Evolutionary conservation across 2,888 invertebrate species (phyloP).

Genomic region (Abrostola tripartita): DNA sequence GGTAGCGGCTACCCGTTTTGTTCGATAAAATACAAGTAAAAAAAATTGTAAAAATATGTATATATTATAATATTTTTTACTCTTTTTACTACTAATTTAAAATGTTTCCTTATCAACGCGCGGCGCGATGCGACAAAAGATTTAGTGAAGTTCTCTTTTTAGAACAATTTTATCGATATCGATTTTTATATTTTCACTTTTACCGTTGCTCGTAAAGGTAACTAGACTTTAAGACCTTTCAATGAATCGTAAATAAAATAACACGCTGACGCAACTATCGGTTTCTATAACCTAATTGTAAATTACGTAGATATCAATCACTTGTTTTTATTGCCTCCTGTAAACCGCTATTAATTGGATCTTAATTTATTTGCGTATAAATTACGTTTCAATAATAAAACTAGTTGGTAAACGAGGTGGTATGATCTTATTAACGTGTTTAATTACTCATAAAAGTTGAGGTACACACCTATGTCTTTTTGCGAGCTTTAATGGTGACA

Average conservation of each 20-base stretch:
- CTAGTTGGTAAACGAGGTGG: not conserved
- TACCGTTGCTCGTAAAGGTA: not conserved
- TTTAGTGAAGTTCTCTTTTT: conserved; percentile 65
- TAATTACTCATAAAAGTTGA: conserved; percentile 11
- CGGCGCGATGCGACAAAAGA: conserved; percentile 84
- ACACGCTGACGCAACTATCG: conserved; percentile 7
- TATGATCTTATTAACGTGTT: conserved; percentile 16
- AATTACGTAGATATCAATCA: conserved; percentile 39
- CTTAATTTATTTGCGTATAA: conserved; percentile 27
- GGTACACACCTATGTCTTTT: conserved; percentile 14
- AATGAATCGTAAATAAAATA: not conserved
- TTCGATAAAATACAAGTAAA: conserved; percentile 87
- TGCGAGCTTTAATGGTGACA: conserved; percentile 9
- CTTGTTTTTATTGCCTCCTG: conserved; percentile 19
- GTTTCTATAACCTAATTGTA: conserved; percentile 19
- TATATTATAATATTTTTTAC: conserved; percentile 81
- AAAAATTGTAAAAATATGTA: conserved; percentile 75
- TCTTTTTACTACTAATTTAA: conserved; percentile 85
- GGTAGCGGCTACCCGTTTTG: conserved; percentile 88
- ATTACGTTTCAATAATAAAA: conserved; percentile 21
- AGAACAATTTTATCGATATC: conserved; percentile 57
- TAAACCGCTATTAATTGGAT: conserved; percentile 27
- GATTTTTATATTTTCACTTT: conserved; percentile 11
- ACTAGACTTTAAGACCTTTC: not conserved
- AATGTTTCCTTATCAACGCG: conserved; percentile 88